phyloP scores from a whole-genome alignment of 1,140 invertebrate genomes.

The Cydia amplana region DNA sequence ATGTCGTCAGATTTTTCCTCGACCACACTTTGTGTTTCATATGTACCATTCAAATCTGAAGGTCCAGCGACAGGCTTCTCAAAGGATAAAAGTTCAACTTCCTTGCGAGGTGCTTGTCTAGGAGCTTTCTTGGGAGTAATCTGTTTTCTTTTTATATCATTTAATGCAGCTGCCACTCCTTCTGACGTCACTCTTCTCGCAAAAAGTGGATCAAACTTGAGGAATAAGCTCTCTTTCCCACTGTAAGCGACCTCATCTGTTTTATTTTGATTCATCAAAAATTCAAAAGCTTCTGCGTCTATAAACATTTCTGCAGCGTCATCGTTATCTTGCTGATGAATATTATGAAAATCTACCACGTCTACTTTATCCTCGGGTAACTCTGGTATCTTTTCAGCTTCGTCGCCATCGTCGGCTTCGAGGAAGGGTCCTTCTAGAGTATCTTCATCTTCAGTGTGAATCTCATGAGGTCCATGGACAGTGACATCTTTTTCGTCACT shows the following conservation, averaged over 20 bases:
- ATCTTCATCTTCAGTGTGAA: conserved; percentile 71
- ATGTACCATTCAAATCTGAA: conserved; percentile 43
- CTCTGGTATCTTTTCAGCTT: conserved; percentile 44
- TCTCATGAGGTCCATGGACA: conserved; percentile 53
- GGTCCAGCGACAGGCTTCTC: conserved; percentile 41
- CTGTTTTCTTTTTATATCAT: conserved; percentile 59
- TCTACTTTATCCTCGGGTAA: conserved; percentile 48
- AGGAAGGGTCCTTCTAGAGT: conserved; percentile 74
- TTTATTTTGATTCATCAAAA: conserved; percentile 70
- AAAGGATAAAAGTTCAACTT: conserved; percentile 30
- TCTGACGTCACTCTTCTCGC: conserved; percentile 66
- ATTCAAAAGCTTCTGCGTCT: conserved; percentile 72
- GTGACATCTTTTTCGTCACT: conserved; percentile 52
- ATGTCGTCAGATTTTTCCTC: conserved; percentile 52
- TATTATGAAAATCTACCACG: conserved; percentile 55
- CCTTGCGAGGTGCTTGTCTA: conserved; percentile 31
- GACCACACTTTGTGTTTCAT: conserved; percentile 35
- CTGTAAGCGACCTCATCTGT: conserved; percentile 63
- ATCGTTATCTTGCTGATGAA: conserved; percentile 46
- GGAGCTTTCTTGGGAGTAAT: conserved; percentile 58
- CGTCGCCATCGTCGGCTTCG: conserved; percentile 54
- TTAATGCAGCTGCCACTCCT: conserved; percentile 55
- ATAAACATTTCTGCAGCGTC: conserved; percentile 69
- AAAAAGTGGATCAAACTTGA: conserved; percentile 74
- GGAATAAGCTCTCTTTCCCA: conserved; percentile 72